A percentile compares a stretch with the other conserved stretches of the same genome.
Evolutionary conservation across 2,888 invertebrate species (phyloP).

Genomic region (Meteorus colon): DNA sequence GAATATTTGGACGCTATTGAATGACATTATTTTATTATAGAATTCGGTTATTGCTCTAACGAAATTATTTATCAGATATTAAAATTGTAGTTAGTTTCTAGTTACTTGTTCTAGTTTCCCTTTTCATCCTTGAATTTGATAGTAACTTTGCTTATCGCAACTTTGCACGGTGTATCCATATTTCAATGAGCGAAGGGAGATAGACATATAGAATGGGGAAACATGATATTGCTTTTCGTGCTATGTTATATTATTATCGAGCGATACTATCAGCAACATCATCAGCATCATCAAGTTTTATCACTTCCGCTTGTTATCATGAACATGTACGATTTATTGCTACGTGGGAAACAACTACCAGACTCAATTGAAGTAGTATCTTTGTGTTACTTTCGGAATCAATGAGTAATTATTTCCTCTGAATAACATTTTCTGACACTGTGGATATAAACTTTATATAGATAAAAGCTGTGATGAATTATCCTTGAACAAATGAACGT

Average conservation of each 20-base stretch:
- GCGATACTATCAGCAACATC: neutral
- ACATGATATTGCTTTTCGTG: neutral
- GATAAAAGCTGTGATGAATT: neutral
- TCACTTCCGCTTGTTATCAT: slow-evolving; percentile 9
- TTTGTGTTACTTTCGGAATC: neutral
- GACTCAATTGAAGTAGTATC: neutral
- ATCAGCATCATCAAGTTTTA: slow-evolving; percentile 13
- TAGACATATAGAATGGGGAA: neutral
- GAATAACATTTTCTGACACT: neutral
- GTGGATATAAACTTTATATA: neutral
- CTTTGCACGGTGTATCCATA: neutral
- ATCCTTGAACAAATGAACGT: slow-evolving; percentile 1
- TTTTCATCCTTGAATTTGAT: neutral
- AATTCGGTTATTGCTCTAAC: too few relatives aligned
- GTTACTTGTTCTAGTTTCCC: neutral
- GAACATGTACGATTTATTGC: neutral
- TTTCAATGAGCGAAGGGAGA: neutral
- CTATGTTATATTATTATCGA: neutral
- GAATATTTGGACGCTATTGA: slow-evolving; percentile 95
- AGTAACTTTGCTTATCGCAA: neutral
- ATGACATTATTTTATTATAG: neutral
- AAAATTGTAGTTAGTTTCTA: neutral
- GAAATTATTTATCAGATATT: too few relatives aligned
- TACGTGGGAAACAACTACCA: neutral
- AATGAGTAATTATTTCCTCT: neutral